Evolutionary conservation across 2,888 invertebrate species (phyloP), one percentile per base, ranked within the genome.

Genomic region (Lutraria lutraria): DNA sequence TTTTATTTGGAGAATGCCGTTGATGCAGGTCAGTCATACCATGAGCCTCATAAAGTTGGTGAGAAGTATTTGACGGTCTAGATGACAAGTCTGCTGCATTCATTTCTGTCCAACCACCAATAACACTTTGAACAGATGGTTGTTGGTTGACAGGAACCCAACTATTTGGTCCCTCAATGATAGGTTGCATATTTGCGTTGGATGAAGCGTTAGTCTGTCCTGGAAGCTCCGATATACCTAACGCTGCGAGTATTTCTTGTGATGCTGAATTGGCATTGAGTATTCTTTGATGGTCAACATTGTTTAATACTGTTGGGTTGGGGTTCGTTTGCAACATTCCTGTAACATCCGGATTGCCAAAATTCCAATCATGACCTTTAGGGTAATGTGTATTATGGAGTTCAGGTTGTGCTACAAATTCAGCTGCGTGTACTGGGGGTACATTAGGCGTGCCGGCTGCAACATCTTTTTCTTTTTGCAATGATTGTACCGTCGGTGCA

Each of bases 201-300:
- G 25, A 15, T 4, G 76, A 31, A 16, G 76, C 4, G 19, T 34
- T 76, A 16, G 19, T 76, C 6, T 29, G 76, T 19, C 29, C 34
- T 76, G 76, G 76, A 31, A 76, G 31, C 34, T 76, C 76, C 3
- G 76, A 76, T 19, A 76, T 76, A 16, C 76, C 76, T 25, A 76
- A 21, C 4, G 76, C 34, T 16, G 76, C 29, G 12, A 76, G 31
- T 15, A 76, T 76, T 76, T 16, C 76, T 8, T 29, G 76, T 3
- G 76, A 76, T 76, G 31, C 76, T 13, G 76, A 76, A 34, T 31
- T 76, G 13, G 31, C 76, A 19, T 25, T 76, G 16, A 16, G 31
- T 1, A 31, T 76, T 31, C 76, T 34, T 34, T 76, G 76, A 19
- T 29, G 76, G 21, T 76, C 76, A 16, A 16, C 16, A 2, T 8